phyloP scores from a whole-genome alignment of 1,140 invertebrate genomes.

The Zaprionus tsacasi region DNA sequence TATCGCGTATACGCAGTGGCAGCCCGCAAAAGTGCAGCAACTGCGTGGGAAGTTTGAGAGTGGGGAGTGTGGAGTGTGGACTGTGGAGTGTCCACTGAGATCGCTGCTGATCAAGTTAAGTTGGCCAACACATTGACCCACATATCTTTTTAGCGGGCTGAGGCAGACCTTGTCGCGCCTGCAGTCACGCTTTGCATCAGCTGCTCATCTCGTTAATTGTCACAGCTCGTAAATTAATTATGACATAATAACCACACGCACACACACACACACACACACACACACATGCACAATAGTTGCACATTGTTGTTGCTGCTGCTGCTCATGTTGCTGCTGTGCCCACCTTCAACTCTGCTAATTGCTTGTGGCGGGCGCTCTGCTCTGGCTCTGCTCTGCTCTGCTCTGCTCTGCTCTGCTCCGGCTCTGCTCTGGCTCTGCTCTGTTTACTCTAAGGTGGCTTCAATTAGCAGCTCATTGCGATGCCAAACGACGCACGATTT shows the following conservation, averaged over 20 bases:
- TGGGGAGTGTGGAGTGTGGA: not conserved
- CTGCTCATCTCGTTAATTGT: conserved; percentile 75
- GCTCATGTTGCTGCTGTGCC: conserved; percentile 18
- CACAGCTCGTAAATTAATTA: conserved; percentile 82
- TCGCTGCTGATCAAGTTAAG: conserved; percentile 2
- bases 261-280: conserved; percentile 26
- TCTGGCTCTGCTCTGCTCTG: conserved; percentile 37
- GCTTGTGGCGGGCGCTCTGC: conserved; percentile 64
- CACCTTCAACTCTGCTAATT: conserved; percentile 76
- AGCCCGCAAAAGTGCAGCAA: conserved; percentile 53
- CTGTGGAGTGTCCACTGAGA: not conserved
- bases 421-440: conserved; percentile 55
- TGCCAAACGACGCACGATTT: conserved; percentile 44
- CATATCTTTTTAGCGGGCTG: conserved; percentile 40
- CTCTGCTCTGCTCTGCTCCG: conserved; percentile 60
- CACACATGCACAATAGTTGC: conserved; percentile 46
- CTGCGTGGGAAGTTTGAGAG: conserved; percentile 33
- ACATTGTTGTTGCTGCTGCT: conserved; percentile 12
- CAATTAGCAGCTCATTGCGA: conserved; percentile 71
- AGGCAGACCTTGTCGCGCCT: conserved; percentile 61
- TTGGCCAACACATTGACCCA: conserved; percentile 56
- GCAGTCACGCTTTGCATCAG: conserved; percentile 63
- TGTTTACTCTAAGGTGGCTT: conserved; percentile 79
- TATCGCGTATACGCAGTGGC: conserved; percentile 69
- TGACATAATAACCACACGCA: conserved; percentile 65